These are phyloP conservation scores for Ambastaia sidthimunki DNA, from an alignment of 2,797 vertebrate genomes.

Conservation along the genomic window DNA sequence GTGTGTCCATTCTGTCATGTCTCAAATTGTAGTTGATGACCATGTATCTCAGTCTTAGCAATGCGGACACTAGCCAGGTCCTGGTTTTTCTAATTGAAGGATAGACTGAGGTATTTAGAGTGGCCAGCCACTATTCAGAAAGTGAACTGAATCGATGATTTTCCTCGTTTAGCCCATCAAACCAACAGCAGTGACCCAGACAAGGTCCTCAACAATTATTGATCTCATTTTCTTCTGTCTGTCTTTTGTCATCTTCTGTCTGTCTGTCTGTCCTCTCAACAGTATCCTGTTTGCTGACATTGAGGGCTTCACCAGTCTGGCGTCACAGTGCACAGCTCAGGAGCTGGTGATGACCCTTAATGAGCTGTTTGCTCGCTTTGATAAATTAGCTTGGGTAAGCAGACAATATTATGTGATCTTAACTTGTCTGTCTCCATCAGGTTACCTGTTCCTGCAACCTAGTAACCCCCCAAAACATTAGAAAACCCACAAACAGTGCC, in stretches of 20 bases:
- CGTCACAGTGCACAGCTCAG: conserved; percentile 83
- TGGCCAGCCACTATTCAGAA: conserved; percentile 51
- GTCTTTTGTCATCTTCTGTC: conserved; percentile 6
- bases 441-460: not conserved
- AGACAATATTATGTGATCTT: not conserved
- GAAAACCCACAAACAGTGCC: not conserved
- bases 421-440: not conserved
- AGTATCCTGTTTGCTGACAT: conserved; percentile 84
- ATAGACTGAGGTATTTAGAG: conserved; percentile 41
- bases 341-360: conserved; percentile 84
- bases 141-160: conserved; percentile 35
- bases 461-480: too few species aligned
- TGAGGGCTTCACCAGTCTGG: conserved; percentile 83
- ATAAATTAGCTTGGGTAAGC: conserved; percentile 82
- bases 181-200: conserved; percentile 46
- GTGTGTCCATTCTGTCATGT: conserved; percentile 53
- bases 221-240: conserved; percentile 48
- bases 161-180: conserved; percentile 44
- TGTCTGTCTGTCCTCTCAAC: conserved; percentile 23
- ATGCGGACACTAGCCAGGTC: conserved; percentile 35
- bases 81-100: conserved; percentile 44
- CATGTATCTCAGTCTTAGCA: conserved; percentile 6
- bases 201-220: conserved; percentile 48
- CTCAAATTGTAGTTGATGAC: conserved; percentile 56
- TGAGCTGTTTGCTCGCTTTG: conserved; percentile 81